A percentile compares a stretch with the other conserved stretches of the same genome.
phyloP scores from a whole-genome alignment of 2,888 invertebrate species.

The Aquatica leii region DNA sequence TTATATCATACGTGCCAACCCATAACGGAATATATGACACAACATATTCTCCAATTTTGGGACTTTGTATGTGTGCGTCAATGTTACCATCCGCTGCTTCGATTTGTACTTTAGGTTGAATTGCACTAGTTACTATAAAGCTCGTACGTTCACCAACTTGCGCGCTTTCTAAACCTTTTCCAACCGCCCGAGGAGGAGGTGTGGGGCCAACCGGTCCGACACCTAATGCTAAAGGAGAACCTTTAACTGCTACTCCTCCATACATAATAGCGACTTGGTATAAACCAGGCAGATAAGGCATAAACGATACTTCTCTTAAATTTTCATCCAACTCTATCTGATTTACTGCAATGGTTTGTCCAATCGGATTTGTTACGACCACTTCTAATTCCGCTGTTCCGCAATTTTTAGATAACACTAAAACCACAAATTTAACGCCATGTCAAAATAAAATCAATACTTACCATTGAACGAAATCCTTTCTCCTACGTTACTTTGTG shows the following conservation, averaged over 20 bases:
- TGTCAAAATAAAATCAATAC: constrained; percentile 34
- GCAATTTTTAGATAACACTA: constrained; percentile 82
- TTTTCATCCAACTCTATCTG: constrained; percentile 75
- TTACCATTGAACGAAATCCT: constrained; percentile 82
- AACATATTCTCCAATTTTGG: constrained; percentile 80
- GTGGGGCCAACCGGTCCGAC: constrained; percentile 70
- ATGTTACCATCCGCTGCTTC: constrained; percentile 63
- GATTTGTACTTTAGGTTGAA: constrained; percentile 71
- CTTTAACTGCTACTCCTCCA: constrained; percentile 68
- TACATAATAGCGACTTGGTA: constrained; percentile 73
- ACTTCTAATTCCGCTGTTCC: constrained; percentile 88
- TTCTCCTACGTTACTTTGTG: constrained; percentile 82
- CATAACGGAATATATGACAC: constrained; percentile 91
- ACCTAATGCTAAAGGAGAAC: constrained; percentile 66
- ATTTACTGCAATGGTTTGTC: constrained; percentile 82
- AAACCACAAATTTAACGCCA: constrained; percentile 39
- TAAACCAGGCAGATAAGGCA: constrained; percentile 84
- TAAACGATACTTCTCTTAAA: constrained; percentile 79
- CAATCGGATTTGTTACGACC: constrained; percentile 86
- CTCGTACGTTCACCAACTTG: constrained; percentile 77
- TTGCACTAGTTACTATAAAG: constrained; percentile 71
- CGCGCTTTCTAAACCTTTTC: constrained; percentile 73
- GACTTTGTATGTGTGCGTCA: constrained; percentile 64
- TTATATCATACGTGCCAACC: constrained; percentile 90
- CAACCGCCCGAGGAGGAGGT: constrained; percentile 68